Conservation (phyloP, 2,797 vertebrate species). For the Danio kyathit region DNA sequence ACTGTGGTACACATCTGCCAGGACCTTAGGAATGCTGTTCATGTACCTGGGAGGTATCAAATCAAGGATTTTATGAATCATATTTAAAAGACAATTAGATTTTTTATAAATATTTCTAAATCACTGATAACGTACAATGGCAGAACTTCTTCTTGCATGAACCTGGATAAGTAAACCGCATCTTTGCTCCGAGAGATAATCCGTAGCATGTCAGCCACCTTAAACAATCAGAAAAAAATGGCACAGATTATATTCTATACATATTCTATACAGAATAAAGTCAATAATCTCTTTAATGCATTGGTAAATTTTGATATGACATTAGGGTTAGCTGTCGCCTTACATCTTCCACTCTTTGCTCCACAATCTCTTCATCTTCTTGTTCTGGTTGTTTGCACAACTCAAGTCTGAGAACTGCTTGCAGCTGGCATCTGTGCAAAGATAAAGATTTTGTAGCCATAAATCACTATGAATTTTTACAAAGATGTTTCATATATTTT, state of each 20-base stretch:
- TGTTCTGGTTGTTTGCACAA: conserved; percentile 81
- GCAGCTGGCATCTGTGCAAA: conserved; percentile 87
- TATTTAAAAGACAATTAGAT: not conserved
- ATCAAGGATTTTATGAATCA: not conserved
- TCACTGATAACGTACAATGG: conserved; percentile 79
- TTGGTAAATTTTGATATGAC: not conserved
- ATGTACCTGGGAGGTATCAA: conserved; percentile 80
- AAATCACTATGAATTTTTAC: too few species aligned
- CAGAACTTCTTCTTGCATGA: conserved; percentile 88
- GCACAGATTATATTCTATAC: too few species aligned
- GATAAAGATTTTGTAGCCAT: not conserved
- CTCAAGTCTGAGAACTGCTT: conserved; percentile 89
- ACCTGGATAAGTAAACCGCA: conserved; percentile 84
- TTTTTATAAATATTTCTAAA: conserved; percentile 7
- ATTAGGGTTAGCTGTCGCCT: conserved; percentile 45
- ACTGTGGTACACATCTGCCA: conserved; percentile 89
- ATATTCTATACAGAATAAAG: too few species aligned
- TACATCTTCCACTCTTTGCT: conserved; percentile 89
- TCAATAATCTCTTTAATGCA: not conserved
- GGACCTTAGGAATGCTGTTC: conserved; percentile 81
- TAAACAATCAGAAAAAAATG: conserved; percentile 34
- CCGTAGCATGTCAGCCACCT: conserved; percentile 90
- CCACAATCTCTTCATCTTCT: conserved; percentile 71
- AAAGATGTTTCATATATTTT: not conserved
- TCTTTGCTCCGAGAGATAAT: conserved; percentile 91